phyloP scores from a whole-genome alignment of 2,888 invertebrate genomes.

The Tetragonisca angustula region DNA sequence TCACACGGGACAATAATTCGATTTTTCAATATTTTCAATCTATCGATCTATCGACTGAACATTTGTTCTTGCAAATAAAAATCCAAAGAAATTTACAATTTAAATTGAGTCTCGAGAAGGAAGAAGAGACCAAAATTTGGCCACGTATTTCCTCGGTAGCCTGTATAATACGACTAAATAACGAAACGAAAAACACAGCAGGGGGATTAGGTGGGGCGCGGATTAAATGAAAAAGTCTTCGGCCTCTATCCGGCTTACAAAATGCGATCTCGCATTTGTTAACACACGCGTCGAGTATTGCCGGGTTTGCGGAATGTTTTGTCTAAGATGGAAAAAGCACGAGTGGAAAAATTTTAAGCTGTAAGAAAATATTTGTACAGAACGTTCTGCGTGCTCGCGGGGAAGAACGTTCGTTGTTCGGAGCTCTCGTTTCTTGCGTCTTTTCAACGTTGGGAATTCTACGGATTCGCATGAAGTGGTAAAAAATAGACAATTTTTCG shows the following conservation, averaged over 20 bases:
- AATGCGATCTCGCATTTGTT: slow-evolving; percentile 4
- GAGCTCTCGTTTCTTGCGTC: not conserved
- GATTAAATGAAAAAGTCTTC: not conserved
- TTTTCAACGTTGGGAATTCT: not conserved
- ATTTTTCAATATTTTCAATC: too few species aligned
- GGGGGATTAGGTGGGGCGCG: not conserved
- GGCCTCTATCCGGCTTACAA: not conserved
- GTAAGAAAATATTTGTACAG: slow-evolving; percentile 29
- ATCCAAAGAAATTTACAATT: too few species aligned
- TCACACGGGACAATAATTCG: too few species aligned
- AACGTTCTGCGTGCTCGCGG: not conserved
- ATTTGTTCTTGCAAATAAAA: not conserved
- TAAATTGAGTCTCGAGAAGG: too few species aligned
- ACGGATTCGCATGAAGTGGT: too few species aligned
- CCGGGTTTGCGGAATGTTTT: not conserved
- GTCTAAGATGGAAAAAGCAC: not conserved
- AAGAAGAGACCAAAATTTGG: too few species aligned
- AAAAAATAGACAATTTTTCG: not conserved
- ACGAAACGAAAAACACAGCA: slow-evolving; percentile 31
- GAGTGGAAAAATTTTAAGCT: not conserved
- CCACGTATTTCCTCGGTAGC: too few species aligned
- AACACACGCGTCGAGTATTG: not conserved
- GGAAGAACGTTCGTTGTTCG: not conserved
- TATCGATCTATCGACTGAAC: too few species aligned
- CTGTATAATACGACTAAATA: slow-evolving; percentile 16